A percentile compares a stretch with the other conserved stretches of the same genome.
Evolutionary conservation across 2,797 vertebrate genomes (phyloP).

Genomic region (Rallus crepitans): DNA sequence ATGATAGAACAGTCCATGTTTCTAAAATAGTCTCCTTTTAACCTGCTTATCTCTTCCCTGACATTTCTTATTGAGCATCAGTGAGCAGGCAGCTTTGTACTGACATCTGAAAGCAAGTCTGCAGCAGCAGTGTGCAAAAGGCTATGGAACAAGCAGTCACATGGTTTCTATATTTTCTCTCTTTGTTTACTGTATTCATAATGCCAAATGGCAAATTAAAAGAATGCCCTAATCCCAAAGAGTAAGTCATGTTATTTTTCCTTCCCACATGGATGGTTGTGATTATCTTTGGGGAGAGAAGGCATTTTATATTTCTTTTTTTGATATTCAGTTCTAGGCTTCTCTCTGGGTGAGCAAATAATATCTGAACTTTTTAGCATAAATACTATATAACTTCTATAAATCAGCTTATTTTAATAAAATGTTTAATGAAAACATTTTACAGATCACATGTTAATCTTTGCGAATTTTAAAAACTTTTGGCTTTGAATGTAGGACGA

Average conservation of each 20-base stretch:
- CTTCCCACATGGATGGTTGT: slow-evolving; percentile 32
- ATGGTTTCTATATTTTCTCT: slow-evolving; percentile 74
- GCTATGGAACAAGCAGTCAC: slow-evolving; percentile 76
- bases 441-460: too few species aligned
- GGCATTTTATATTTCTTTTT: not conserved
- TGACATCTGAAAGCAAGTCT: slow-evolving; percentile 65
- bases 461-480: not conserved
- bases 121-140: slow-evolving; percentile 26
- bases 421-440: not conserved
- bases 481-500: not conserved
- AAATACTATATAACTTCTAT: not conserved
- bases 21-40: slow-evolving; percentile 69
- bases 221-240: slow-evolving; percentile 63
- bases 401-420: not conserved
- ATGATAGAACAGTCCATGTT: slow-evolving; percentile 66
- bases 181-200: slow-evolving; percentile 68
- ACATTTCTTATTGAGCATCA: slow-evolving; percentile 75
- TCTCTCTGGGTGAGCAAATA: not conserved
- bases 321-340: not conserved
- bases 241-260: slow-evolving; percentile 59
- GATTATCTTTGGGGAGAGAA: not conserved
- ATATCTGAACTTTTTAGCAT: not conserved
- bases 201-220: slow-evolving; percentile 65
- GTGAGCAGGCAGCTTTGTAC: slow-evolving; percentile 67
- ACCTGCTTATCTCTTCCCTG: slow-evolving; percentile 75